Base-by-base conservation (phyloP, 1,140 invertebrate species). In the Diabrotica virgifera region DNA sequence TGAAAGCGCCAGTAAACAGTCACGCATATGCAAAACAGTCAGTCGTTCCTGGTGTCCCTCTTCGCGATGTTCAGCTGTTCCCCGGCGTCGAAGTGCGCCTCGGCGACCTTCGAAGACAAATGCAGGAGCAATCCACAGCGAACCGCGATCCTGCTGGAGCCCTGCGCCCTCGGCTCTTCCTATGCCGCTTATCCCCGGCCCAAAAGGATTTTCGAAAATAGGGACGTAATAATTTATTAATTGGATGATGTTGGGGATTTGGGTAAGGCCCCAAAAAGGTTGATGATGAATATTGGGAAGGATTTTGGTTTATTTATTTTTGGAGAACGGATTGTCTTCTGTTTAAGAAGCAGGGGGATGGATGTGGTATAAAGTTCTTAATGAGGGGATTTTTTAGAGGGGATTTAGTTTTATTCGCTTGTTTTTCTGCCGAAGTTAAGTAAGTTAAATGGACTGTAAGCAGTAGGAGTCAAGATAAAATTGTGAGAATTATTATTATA, bases 201-300 rank as follows among this genome's bases (percentile, higher is more conserved):
- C 55, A 36, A 57, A 57, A 57, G 55, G 55, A 57, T 57, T 57
- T 57, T 57, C 24, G 55, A 57, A 57, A 57, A 57, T 57, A 57
- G 35, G 55, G 55, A 12, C 36, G 24, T 36, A 57, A 57, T 57
- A 57, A 57, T 57, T 57, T 36, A 57, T 57, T 57, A 57, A 57
- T 57, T 57, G 55, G 36, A 36, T 57, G 55, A 36, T 57, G 36
- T 24, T 36, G 55, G 24, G 55, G 55, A 37, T 57, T 57, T 36
- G 55, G 40, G 40, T 46, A 46, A 46, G 40, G 40, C 40, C n/a
- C n/a, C 40, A 46, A n/a, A 46, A 46, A 46, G 40, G 40, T 46
- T 46, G 40, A 57, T 57, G 55, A 37, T 57, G 24, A 36, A 53
- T 53, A 53, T 46, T 46, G 40, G 40, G 40, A 46, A 10, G n/a